These are phyloP conservation scores for Apostichopus japonicus DNA, from an alignment of 35 echinoderm and acorn worm genomes.

Conservation along the genomic window DNA sequence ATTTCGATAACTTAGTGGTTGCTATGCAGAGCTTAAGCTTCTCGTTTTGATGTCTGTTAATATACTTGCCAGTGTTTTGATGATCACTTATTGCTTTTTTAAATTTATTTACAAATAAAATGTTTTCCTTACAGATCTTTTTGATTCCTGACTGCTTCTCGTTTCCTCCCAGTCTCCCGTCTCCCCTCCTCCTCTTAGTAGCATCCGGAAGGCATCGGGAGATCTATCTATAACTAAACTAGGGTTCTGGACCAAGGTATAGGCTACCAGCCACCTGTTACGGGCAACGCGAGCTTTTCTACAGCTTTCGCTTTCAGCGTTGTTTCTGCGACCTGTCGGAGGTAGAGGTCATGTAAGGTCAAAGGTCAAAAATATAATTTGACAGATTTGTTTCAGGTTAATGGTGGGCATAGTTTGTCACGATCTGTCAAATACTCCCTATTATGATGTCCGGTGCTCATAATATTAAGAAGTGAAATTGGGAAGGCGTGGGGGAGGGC, in stretches of 20 bases:
- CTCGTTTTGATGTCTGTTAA: no score
- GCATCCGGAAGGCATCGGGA: slow-evolving; percentile 13
- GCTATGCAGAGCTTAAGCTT: no score
- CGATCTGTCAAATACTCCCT: no score
- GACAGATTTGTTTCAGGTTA: not conserved
- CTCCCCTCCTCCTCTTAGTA: not conserved
- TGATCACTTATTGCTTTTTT: no score
- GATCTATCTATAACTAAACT: slow-evolving; percentile 36
- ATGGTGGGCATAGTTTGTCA: no score
- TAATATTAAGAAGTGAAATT: no score
- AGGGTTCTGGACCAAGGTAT: slow-evolving; percentile 56
- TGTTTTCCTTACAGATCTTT: not conserved
- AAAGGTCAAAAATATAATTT: not conserved
- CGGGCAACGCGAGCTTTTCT: not conserved
- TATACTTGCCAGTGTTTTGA: no score
- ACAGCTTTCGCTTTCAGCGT: not conserved
- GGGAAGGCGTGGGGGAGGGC: no score
- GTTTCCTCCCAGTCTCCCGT: not conserved
- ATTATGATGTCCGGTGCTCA: no score
- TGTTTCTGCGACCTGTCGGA: no score
- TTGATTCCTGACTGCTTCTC: not conserved
- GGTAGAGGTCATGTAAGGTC: not conserved
- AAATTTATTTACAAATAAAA: no score
- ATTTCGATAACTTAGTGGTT: no score
- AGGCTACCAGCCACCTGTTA: slow-evolving; percentile 67